phyloP scores from a whole-genome alignment of 1,140 invertebrate genomes.

The Varroa destructor region DNA sequence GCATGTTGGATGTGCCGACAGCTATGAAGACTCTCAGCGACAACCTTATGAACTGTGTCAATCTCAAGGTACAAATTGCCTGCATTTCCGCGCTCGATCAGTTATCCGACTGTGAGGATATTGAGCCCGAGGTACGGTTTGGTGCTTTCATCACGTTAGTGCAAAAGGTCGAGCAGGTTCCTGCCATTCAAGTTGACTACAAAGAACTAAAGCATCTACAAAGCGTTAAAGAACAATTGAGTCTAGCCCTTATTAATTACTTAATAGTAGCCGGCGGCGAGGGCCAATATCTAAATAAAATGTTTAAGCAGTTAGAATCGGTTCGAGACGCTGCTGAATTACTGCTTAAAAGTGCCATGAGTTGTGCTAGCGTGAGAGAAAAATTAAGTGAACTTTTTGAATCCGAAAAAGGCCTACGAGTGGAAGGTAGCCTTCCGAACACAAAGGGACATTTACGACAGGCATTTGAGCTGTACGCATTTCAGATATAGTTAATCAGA shows the following conservation, averaged over 20 bases:
- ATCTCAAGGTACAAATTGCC: conserved; percentile 24
- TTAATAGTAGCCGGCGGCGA: background rate
- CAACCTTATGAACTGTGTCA: background rate
- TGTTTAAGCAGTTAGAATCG: too few relatives aligned
- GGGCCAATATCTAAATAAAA: background rate
- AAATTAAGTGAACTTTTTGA: too few relatives aligned
- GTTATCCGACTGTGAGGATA: background rate
- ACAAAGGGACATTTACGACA: too few relatives aligned
- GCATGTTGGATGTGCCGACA: background rate
- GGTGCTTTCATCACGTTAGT: conserved; percentile 1
- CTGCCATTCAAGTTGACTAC: conserved; percentile 1
- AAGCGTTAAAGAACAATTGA: background rate
- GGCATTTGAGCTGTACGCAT: too few relatives aligned
- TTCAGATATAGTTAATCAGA: too few relatives aligned
- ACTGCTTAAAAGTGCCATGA: too few relatives aligned
- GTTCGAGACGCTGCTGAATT: too few relatives aligned
- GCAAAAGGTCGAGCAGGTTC: background rate
- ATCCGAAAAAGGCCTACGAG: too few relatives aligned
- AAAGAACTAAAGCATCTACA: conserved; percentile 24
- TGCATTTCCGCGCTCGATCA: conserved; percentile 13
- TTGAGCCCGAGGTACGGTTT: background rate
- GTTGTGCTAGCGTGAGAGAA: too few relatives aligned
- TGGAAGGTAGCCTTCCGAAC: too few relatives aligned
- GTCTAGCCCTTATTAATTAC: background rate
- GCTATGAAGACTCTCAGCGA: background rate